Conservation (phyloP, 2,797 vertebrate genomes). For the Setipinna tenuifilis region DNA sequence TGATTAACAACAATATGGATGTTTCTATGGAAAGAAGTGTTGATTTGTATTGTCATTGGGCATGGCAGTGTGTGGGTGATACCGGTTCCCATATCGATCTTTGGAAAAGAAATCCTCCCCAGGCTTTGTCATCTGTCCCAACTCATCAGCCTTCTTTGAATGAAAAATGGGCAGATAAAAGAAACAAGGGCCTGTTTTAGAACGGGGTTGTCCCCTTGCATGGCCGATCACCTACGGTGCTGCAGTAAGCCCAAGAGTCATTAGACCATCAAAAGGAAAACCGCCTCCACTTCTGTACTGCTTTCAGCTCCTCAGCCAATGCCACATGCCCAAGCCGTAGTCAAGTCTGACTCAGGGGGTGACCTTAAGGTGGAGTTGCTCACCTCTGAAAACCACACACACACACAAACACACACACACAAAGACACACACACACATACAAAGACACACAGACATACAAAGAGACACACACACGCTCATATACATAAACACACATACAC, state of each 20-base stretch:
- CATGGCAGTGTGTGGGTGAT: neutral
- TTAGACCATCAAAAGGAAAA: neutral
- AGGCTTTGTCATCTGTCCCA: neutral
- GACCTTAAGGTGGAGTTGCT: too few relatives aligned
- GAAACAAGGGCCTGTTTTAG: neutral
- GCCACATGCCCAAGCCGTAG: too few relatives aligned
- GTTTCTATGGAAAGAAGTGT: neutral
- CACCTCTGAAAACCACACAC: neutral
- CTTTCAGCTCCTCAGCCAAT: neutral
- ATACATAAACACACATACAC: neutral
- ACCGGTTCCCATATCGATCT: neutral
- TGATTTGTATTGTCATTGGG: neutral
- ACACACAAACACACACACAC: slow-evolving; percentile 5
- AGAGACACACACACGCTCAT: neutral
- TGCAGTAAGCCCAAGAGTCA: neutral
- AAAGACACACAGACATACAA: neutral
- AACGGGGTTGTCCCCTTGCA: neutral
- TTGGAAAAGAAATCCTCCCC: too few relatives aligned
- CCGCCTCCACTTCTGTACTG: neutral
- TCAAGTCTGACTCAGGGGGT: too few relatives aligned
- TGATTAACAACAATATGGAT: neutral
- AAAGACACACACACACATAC: neutral
- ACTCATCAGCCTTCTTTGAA: neutral
- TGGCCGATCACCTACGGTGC: neutral
- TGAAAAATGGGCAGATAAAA: neutral